Percentiles rank a stretch among this genome's conserved stretches.
Evolutionary conservation across 1,140 invertebrate species (phyloP).

Genomic region (Ectropis grisescens): DNA sequence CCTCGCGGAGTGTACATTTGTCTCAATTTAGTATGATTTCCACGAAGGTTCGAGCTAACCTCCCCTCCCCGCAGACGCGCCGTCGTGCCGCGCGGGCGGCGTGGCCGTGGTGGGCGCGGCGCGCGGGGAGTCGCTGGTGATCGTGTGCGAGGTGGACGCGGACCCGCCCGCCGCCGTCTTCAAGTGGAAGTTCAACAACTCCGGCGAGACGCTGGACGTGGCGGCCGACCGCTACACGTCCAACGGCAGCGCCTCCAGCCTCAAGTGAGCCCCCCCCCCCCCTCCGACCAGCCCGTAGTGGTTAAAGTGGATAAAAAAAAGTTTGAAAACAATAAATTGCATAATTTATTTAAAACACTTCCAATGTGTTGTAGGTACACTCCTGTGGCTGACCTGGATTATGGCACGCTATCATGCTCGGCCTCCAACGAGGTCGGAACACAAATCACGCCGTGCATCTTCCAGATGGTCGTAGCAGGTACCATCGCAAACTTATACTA

Average conservation of each 20-base stretch:
- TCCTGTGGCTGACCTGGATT: constrained; percentile 80
- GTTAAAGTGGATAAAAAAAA: too few relatives aligned
- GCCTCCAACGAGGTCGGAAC: constrained; percentile 82
- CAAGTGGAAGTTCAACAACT: constrained; percentile 94
- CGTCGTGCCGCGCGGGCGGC: constrained; percentile 77
- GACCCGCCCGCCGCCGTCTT: constrained; percentile 87
- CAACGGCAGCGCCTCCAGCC: constrained; percentile 77
- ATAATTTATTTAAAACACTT: too few relatives aligned
- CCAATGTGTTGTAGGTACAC: constrained; percentile 67
- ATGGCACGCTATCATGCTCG: constrained; percentile 83
- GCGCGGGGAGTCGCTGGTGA: constrained; percentile 84
- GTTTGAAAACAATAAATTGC: too few relatives aligned
- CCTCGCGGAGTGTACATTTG: too few relatives aligned
- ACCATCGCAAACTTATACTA: constrained; percentile 28
- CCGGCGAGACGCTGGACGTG: constrained; percentile 85
- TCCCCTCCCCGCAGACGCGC: constrained; percentile 79
- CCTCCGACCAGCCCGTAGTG: background rate
- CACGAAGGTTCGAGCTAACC: too few relatives aligned
- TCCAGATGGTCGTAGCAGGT: constrained; percentile 84
- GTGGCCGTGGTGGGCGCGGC: constrained; percentile 87
- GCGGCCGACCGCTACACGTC: constrained; percentile 79
- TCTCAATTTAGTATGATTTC: too few relatives aligned
- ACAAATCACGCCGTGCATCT: constrained; percentile 82
- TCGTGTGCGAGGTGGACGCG: constrained; percentile 88
- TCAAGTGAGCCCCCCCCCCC: constrained; percentile 56